These are phyloP conservation scores for Diabrotica virgifera DNA, from an alignment of 1,140 invertebrate species.

Conservation along the genomic window DNA sequence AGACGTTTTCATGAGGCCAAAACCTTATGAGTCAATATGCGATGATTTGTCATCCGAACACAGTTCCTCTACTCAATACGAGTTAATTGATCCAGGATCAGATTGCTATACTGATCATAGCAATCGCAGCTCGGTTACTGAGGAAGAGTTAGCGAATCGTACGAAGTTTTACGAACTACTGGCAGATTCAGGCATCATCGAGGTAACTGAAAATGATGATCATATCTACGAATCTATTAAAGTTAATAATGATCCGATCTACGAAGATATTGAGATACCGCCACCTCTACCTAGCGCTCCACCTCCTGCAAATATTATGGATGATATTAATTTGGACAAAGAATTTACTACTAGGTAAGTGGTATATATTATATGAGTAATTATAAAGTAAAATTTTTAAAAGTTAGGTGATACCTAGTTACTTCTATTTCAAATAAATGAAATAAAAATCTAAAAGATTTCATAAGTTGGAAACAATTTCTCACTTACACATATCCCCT, in stretches of 20 bases:
- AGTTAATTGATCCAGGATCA: constrained; percentile 55
- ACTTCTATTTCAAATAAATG: no score
- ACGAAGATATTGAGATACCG: constrained; percentile 83
- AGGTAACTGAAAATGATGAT: constrained; percentile 59
- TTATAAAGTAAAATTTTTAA: no score
- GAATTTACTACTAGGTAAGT: constrained; percentile 54
- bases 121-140: constrained; percentile 53
- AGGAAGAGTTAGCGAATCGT: constrained; percentile 56
- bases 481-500: no score
- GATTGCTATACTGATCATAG: constrained; percentile 61
- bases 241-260: constrained; percentile 74
- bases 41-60: constrained; percentile 56
- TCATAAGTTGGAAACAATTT: no score
- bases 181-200: constrained; percentile 62
- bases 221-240: constrained; percentile 78
- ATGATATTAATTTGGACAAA: constrained; percentile 57
- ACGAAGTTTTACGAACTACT: constrained; percentile 68
- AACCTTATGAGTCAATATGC: constrained; percentile 41
- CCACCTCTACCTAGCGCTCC: constrained; percentile 72
- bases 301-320: constrained; percentile 60
- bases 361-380: no score
- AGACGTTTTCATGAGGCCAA: constrained; percentile 48
- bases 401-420: no score
- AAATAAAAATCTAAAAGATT: no score
- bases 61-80: constrained; percentile 53